Conservation (phyloP, 2,113 vertebrate species). For the Chloroceryle aenea region DNA sequence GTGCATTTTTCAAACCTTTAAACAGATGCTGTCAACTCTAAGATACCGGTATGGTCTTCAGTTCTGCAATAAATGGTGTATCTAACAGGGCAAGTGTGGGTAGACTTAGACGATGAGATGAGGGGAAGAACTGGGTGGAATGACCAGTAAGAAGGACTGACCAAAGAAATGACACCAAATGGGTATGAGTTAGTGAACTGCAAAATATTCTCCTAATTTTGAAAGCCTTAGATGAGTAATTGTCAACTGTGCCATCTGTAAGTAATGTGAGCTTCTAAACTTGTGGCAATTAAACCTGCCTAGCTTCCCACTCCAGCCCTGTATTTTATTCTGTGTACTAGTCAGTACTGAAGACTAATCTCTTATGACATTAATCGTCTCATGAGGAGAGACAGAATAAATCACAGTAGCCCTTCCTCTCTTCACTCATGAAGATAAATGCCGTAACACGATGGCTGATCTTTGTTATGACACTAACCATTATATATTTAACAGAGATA, state of each 20-base stretch:
- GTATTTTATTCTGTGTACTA: constrained; percentile 35
- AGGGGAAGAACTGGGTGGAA: background rate
- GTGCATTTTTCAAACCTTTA: background rate
- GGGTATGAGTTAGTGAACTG: constrained; percentile 1
- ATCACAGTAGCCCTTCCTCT: constrained; percentile 68
- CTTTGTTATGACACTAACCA: constrained; percentile 72
- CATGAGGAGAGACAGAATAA: constrained; percentile 50
- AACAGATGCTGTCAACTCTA: background rate
- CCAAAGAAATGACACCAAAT: background rate
- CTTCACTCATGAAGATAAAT: constrained; percentile 72
- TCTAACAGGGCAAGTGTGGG: background rate
- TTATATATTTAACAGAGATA: constrained; percentile 72
- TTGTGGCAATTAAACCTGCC: constrained; percentile 32
- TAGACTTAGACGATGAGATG: background rate
- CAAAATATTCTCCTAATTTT: constrained; percentile 42
- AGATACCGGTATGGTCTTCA: background rate
- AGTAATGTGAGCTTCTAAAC: constrained; percentile 37
- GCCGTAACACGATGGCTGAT: constrained; percentile 65
- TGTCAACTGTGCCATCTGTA: constrained; percentile 46
- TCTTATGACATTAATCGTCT: constrained; percentile 67
- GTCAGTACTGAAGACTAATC: constrained; percentile 52
- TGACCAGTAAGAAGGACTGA: background rate
- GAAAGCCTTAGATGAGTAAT: constrained; percentile 53
- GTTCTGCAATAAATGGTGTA: background rate
- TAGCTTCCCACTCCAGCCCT: constrained; percentile 35